A percentile compares a stretch with the other conserved stretches of the same genome.
Conservation (phyloP, 2,797 vertebrate genomes). For the Glyptemys insculpta region DNA sequence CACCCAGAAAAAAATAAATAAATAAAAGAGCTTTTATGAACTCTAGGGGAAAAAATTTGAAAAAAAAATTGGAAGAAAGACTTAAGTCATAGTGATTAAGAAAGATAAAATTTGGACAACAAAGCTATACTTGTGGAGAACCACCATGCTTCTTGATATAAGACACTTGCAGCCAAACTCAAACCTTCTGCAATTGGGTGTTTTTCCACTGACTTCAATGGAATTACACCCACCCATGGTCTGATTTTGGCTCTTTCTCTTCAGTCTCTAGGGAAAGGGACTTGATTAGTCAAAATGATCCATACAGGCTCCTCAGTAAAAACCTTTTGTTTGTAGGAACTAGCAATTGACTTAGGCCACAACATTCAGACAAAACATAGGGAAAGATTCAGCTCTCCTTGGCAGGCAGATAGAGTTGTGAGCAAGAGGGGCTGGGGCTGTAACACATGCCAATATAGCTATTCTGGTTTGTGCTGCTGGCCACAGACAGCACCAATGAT, state of each 20-base stretch:
- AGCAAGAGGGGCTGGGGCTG: not conserved
- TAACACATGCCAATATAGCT: not conserved
- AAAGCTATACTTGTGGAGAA: not conserved
- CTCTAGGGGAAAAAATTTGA: not conserved
- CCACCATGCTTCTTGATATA: not conserved
- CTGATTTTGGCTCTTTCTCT: not conserved
- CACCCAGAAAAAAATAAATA: not conserved
- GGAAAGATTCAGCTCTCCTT: not conserved
- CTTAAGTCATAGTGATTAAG: not conserved
- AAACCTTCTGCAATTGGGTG: not conserved
- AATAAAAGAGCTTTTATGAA: not conserved
- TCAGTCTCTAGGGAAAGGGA: not conserved
- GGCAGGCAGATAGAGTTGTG: not conserved
- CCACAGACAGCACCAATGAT: not conserved
- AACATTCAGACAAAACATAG: not conserved
- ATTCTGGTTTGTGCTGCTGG: not conserved
- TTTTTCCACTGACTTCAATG: conserved; percentile 13
- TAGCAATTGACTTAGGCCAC: conserved; percentile 1
- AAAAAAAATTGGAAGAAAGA: not conserved
- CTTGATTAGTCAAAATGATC: not conserved
- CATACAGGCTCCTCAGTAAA: not conserved
- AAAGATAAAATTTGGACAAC: not conserved
- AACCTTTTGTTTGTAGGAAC: not conserved
- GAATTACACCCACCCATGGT: not conserved
- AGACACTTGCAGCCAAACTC: not conserved